Evolutionary conservation across 2,113 vertebrate genomes (phyloP).

Genomic region (Podiceps cristatus): DNA sequence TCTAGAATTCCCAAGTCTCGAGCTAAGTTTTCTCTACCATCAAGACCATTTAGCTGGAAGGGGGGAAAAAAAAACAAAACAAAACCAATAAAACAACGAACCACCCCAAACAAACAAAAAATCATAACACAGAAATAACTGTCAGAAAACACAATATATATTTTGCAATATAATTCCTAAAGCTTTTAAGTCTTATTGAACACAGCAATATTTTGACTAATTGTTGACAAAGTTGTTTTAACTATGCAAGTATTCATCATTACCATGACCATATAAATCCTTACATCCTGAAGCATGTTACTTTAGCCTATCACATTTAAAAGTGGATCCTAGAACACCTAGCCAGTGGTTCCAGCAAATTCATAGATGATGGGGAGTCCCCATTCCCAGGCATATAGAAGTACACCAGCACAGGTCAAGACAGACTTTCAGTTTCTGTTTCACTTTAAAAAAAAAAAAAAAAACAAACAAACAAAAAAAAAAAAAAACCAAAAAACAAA

Average conservation of each 20-base stretch:
- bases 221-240: not conserved
- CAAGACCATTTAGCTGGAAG: constrained; percentile 82
- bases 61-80: not conserved
- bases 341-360: not conserved
- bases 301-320: not conserved
- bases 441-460: not conserved
- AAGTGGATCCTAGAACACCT: not conserved
- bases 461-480: too few species aligned
- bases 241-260: not conserved
- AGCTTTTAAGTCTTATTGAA: not conserved
- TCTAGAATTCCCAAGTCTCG: constrained; percentile 86
- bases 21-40: constrained; percentile 85
- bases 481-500: too few species aligned
- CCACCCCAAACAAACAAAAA: not conserved
- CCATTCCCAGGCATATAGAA: not conserved
- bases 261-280: not conserved
- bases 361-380: not conserved
- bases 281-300: not conserved
- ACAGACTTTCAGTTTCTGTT: not conserved
- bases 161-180: not conserved
- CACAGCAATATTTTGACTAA: not conserved
- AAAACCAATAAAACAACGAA: too few species aligned
- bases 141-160: not conserved
- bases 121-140: not conserved
- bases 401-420: not conserved